Conservation (phyloP, 2,113 vertebrate species). For the Rafetus swinhoei region DNA sequence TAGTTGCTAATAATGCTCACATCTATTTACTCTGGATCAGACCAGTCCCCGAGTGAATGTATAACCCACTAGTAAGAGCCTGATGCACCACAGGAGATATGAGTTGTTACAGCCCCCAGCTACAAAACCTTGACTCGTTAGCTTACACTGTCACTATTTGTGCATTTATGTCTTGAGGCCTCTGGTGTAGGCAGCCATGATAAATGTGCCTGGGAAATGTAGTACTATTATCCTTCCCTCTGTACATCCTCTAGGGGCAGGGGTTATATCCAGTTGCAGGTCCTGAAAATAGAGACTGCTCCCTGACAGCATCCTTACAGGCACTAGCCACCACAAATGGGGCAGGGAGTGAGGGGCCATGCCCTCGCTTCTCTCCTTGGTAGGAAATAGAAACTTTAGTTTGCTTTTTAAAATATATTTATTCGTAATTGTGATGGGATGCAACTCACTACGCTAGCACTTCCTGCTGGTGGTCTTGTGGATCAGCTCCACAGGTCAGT, state of each 20-base stretch:
- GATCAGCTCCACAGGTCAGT: no score
- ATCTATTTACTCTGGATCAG: not conserved
- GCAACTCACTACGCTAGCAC: no score
- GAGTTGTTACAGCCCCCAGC: not conserved
- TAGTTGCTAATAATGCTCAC: not conserved
- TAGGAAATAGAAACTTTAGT: not conserved
- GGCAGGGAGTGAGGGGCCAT: not conserved
- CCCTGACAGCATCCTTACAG: not conserved
- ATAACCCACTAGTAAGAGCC: not conserved
- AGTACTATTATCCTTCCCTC: not conserved
- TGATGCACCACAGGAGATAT: not conserved
- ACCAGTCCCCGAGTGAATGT: not conserved
- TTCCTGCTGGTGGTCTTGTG: no score
- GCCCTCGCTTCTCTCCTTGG: not conserved
- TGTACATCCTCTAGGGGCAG: not conserved
- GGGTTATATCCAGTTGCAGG: not conserved
- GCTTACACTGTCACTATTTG: not conserved
- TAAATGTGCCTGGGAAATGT: not conserved
- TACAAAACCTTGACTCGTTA: not conserved
- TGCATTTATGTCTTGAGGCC: not conserved
- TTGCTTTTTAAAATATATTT: not conserved
- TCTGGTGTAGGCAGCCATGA: not conserved
- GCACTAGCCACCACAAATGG: not conserved
- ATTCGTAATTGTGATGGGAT: no score
- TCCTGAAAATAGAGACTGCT: not conserved